Percentiles rank a stretch among this genome's conserved stretches.
Conservation (phyloP, 2,797 vertebrate species). For the Pseudochirops corinnae region DNA sequence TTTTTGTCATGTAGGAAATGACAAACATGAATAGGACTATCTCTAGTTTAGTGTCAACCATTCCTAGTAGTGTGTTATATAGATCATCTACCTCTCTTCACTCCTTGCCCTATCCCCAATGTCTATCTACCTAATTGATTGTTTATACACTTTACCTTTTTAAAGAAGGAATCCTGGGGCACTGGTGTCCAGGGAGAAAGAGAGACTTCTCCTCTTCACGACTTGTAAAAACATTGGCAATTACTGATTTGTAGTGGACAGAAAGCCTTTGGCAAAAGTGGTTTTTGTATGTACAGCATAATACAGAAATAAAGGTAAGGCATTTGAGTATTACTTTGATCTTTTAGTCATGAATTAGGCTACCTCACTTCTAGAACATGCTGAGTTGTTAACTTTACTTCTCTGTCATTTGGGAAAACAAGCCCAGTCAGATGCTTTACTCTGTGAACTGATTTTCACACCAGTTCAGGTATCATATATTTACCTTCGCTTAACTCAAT, state of each 20-base stretch:
- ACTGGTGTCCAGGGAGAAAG: background rate
- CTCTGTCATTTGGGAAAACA: background rate
- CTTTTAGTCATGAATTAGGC: background rate
- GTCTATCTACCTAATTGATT: background rate
- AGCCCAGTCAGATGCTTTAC: background rate
- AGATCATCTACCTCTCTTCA: background rate
- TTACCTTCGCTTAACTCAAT: background rate
- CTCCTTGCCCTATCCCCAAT: background rate
- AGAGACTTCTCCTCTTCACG: background rate
- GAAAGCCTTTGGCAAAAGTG: background rate
- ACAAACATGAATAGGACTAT: background rate
- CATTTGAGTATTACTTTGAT: background rate
- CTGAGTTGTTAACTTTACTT: background rate
- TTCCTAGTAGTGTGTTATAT: no score
- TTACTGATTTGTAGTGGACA: background rate
- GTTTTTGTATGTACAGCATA: background rate
- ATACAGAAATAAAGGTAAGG: background rate
- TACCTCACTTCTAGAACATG: background rate
- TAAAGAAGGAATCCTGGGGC: background rate
- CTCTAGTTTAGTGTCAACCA: background rate
- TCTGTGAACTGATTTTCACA: background rate
- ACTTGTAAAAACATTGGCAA: background rate
- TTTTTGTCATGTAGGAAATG: background rate
- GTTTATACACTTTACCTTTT: background rate
- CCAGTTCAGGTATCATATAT: background rate